Evolutionary conservation across 2,888 invertebrate species (phyloP).

Genomic region (Agapetus fuscipes): DNA sequence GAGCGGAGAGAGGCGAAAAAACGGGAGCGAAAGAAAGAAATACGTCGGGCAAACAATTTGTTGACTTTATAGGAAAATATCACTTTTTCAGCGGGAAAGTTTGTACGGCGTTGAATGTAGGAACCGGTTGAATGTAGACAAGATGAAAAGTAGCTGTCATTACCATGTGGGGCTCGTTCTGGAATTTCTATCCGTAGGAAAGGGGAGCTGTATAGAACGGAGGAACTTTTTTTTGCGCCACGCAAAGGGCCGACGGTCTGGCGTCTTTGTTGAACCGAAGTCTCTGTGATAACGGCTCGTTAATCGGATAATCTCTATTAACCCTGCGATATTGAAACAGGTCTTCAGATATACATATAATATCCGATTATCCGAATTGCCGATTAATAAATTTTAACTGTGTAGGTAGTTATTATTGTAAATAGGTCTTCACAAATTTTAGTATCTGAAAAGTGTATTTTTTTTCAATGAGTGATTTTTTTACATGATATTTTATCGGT

Average conservation of each 20-base stretch:
- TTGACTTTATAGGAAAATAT: no score
- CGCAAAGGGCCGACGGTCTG: not conserved
- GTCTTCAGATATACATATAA: not conserved
- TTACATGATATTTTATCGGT: no score
- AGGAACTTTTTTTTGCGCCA: not conserved
- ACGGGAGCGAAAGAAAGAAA: no score
- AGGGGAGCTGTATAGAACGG: not conserved
- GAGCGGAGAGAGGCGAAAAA: no score
- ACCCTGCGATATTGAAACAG: not conserved
- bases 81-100: no score
- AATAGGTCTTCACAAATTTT: no score
- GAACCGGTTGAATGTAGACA: conserved; percentile 9
- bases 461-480: no score
- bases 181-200: not conserved
- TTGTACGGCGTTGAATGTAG: no score
- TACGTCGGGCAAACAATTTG: no score
- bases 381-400: no score
- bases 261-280: not conserved
- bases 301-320: not conserved
- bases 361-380: not conserved
- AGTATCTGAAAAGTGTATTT: no score
- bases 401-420: no score
- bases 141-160: conserved; percentile 13
- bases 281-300: not conserved
- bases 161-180: conserved; percentile 6